Evolutionary conservation across 2,113 vertebrate genomes (phyloP), one percentile per base, ranked within the genome.

Genomic region (Lasiurus cinereus): DNA sequence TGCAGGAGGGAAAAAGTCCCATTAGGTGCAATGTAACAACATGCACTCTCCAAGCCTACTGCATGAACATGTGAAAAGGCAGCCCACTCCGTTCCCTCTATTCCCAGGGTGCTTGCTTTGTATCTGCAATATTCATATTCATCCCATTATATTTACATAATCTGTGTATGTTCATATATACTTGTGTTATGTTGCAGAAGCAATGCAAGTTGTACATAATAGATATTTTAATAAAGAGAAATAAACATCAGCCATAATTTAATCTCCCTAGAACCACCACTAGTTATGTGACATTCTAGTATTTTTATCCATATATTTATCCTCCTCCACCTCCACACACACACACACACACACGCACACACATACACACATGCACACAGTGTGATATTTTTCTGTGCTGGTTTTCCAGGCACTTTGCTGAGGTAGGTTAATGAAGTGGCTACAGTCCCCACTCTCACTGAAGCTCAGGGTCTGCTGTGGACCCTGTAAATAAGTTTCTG

Each of bases 171-270:
- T 62, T n/a, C 50, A 24, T 52, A n/a, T 56, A 5, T 88, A n/a
- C 56, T 24, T 82, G 62, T 70, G 9, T 36, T 76, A 43, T 73
- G 18, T 66, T 74, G 69, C 31, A 85, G 76, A 83, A 72, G 39
- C 56, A 86, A 12, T 43, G 3, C 52, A 66, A 67, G 69, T 52
- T 77, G 69, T n/a, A 67, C 27, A 43, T 46, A 11, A 46, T 79
- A 72, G 43, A 22, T 91, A 74, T 46, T 85, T 89, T 89, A 82
- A 82, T 69, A 76, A 72, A 92, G 33, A 76, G 74, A 93, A 69
- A 77, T 92, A 76, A 85, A 88, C 85, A 48, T 69, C 46, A 86
- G 21, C n/a, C 54, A 11, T 79, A 31, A 48, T 83, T 87, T 96
- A 77, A 62, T 54, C 24, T 90, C 33, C 12, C 64, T 77, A 52